A percentile compares a stretch with the other conserved stretches of the same genome.
Evolutionary conservation across 1,140 invertebrate species (phyloP).

Genomic region (Nasonia vitripennis): DNA sequence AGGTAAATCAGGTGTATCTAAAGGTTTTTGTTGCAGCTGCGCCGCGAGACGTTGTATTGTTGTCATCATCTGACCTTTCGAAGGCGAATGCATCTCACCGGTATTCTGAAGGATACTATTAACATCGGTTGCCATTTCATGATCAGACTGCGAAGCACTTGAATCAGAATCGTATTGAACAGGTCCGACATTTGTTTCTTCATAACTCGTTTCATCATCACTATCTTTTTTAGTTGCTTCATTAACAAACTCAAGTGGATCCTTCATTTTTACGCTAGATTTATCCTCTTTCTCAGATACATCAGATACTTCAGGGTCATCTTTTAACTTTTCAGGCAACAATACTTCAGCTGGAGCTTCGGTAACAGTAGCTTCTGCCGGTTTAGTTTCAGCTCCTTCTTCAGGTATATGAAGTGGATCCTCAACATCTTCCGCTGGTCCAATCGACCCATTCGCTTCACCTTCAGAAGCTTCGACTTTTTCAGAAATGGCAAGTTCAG

Average conservation of each 20-base stretch:
- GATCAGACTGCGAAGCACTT: conserved; percentile 66
- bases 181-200: conserved; percentile 35
- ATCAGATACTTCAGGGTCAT: conserved; percentile 24
- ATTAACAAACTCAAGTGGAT: conserved; percentile 58
- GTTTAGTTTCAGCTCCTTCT: neutral
- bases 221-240: conserved; percentile 47
- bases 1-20: conserved; percentile 44
- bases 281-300: conserved; percentile 52
- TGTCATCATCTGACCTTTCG: conserved; percentile 67
- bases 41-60: conserved; percentile 71
- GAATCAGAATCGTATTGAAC: conserved; percentile 65
- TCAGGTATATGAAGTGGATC: conserved; percentile 46
- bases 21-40: conserved; percentile 59
- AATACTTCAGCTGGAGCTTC: conserved; percentile 5
- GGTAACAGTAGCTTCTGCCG: neutral
- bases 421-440: neutral
- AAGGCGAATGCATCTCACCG: conserved; percentile 58
- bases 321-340: conserved; percentile 10
- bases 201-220: conserved; percentile 54
- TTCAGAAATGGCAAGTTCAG: neutral
- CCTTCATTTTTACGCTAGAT: conserved; percentile 53
- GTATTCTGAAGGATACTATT: conserved; percentile 68
- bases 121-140: conserved; percentile 65
- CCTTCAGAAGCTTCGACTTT: neutral
- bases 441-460: neutral